Percentiles rank a stretch among this genome's conserved stretches.
Conservation (phyloP, 2,113 vertebrate genomes). For the Labeo catla region DNA sequence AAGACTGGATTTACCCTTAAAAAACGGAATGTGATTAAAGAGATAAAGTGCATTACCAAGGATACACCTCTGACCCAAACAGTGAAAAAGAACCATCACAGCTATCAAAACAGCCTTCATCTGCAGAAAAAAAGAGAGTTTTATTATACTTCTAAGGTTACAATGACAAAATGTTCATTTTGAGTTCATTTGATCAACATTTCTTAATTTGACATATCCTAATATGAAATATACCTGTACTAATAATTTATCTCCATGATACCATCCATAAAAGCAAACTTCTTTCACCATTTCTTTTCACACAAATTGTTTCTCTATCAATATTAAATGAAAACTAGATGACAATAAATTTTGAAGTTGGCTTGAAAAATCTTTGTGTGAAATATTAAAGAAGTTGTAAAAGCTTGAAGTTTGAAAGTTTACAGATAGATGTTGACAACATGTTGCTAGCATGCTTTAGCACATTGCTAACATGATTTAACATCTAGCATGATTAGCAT, state of each 20-base stretch:
- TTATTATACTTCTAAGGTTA: background rate
- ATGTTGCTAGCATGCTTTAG: no score
- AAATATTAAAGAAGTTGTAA: no score
- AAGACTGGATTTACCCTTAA: background rate
- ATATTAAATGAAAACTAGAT: background rate
- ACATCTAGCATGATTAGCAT: no score
- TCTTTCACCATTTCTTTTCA: background rate
- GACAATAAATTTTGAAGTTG: no score
- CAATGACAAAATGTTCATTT: background rate
- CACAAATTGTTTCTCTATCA: background rate
- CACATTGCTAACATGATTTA: no score
- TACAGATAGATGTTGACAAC: no score
- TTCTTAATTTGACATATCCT: background rate
- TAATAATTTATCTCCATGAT: background rate
- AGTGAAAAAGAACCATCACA: constrained; percentile 11
- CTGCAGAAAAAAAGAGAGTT: constrained; percentile 11
- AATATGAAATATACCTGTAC: background rate
- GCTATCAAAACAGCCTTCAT: constrained; percentile 41
- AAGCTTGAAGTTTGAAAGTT: no score
- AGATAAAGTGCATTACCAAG: constrained; percentile 31
- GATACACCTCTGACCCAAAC: constrained; percentile 14
- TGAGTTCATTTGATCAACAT: background rate
- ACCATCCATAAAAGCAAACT: background rate
- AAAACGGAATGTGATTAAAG: background rate
- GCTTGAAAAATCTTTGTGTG: no score